Evolutionary conservation across 2,888 invertebrate genomes (phyloP).

Genomic region (Trachelus tabidus): DNA sequence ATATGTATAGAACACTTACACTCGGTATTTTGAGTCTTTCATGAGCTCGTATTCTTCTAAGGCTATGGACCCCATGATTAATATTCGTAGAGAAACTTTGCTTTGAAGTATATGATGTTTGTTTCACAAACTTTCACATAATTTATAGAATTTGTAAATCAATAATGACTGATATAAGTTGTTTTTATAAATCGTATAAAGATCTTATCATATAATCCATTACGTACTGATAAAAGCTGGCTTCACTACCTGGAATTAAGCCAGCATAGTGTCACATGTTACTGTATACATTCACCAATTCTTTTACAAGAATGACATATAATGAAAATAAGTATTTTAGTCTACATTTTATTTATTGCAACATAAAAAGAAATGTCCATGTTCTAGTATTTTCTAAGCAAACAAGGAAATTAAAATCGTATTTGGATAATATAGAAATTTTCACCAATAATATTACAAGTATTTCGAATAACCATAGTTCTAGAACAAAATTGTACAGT

Average conservation of each 20-base stretch:
- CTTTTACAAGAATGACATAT: neutral
- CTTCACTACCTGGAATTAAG: slow-evolving; percentile 4
- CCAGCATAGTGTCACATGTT: neutral
- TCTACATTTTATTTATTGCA: neutral
- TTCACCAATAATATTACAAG: neutral
- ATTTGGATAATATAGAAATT: too few relatives aligned
- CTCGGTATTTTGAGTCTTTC: slow-evolving; percentile 84
- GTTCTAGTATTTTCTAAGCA: neutral
- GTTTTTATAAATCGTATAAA: neutral
- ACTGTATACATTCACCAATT: neutral
- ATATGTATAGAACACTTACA: slow-evolving; percentile 66
- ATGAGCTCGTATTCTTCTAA: slow-evolving; percentile 84
- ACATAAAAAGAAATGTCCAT: neutral
- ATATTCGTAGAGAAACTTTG: neutral
- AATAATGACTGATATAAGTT: neutral
- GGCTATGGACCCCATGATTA: slow-evolving; percentile 69
- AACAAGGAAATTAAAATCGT: too few relatives aligned
- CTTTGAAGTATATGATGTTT: neutral
- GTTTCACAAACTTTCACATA: neutral
- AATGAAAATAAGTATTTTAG: neutral
- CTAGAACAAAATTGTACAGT: neutral
- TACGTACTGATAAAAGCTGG: slow-evolving; percentile 11
- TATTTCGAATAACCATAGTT: neutral
- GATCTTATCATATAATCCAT: slow-evolving; percentile 15
- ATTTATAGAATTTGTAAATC: neutral